A percentile compares a stretch with the other conserved stretches of the same genome.
Evolutionary conservation across 2,888 invertebrate species (phyloP).

Genomic region (Hetaerina titia): DNA sequence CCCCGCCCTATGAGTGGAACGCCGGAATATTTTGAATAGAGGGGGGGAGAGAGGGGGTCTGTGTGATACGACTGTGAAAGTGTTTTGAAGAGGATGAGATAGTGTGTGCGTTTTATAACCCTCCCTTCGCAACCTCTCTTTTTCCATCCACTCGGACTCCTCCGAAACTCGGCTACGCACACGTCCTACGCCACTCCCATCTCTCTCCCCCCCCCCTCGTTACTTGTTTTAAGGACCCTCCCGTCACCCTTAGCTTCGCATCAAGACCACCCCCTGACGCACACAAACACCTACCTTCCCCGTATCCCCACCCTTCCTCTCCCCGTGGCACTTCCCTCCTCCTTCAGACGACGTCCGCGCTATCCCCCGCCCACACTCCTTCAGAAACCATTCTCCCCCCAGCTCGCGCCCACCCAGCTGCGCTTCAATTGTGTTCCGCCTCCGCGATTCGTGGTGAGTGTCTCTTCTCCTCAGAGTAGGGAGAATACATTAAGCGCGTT

Average conservation of each 20-base stretch:
- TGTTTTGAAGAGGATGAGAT: constrained; percentile 23
- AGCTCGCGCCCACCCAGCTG: constrained; percentile 69
- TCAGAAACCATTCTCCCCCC: constrained; percentile 52
- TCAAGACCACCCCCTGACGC: too few relatives aligned
- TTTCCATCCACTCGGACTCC: background rate
- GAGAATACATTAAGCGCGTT: background rate
- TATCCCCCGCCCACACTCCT: background rate
- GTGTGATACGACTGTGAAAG: constrained; percentile 19
- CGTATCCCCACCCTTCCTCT: background rate
- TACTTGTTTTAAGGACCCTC: background rate
- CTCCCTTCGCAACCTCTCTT: background rate
- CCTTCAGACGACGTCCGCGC: background rate
- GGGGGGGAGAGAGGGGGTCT: background rate
- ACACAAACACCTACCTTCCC: background rate
- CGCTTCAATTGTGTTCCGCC: constrained; percentile 64
- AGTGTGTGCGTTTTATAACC: constrained; percentile 32
- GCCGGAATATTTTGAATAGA: background rate
- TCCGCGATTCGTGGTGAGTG: constrained; percentile 23
- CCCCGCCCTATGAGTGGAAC: background rate
- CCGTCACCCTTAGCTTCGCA: background rate
- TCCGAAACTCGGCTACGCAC: background rate
- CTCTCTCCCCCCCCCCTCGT: background rate
- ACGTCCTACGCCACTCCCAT: background rate
- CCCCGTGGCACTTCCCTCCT: background rate
- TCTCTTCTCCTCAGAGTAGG: background rate